These are phyloP conservation scores for Incurvaria masculella DNA, from an alignment of 2,888 invertebrate genomes.

Conservation along the genomic window DNA sequence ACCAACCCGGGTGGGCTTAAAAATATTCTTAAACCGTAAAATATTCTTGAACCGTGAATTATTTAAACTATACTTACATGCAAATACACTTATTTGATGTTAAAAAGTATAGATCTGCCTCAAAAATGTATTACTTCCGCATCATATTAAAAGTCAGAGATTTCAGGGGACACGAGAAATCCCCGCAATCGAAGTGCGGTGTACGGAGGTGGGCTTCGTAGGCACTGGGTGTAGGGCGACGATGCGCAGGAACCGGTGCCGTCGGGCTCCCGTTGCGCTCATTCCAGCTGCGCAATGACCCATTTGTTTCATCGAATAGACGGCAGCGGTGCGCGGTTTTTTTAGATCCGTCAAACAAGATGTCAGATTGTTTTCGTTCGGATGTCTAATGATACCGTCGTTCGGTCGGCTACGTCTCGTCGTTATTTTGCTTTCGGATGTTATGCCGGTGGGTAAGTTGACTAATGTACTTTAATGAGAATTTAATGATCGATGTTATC, in stretches of 20 bases:
- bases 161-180: no score
- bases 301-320: slow-evolving; percentile 25
- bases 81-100: no score
- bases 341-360: not conserved
- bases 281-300: slow-evolving; percentile 30
- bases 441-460: not conserved
- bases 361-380: not conserved
- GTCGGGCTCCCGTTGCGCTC: slow-evolving; percentile 14
- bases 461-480: no score
- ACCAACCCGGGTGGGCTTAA: no score
- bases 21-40: no score
- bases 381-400: not conserved
- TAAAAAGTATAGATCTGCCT: no score
- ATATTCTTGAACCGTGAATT: no score
- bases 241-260: not conserved
- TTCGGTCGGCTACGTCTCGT: not conserved
- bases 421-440: not conserved
- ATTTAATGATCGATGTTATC: not conserved
- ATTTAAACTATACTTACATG: no score
- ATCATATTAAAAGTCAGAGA: no score
- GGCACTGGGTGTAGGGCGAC: not conserved
- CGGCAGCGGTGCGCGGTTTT: slow-evolving; percentile 20
- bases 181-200: no score
- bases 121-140: no score
- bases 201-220: no score